phyloP scores from a whole-genome alignment of 2,888 invertebrate genomes.

The Agrypnus murinus region DNA sequence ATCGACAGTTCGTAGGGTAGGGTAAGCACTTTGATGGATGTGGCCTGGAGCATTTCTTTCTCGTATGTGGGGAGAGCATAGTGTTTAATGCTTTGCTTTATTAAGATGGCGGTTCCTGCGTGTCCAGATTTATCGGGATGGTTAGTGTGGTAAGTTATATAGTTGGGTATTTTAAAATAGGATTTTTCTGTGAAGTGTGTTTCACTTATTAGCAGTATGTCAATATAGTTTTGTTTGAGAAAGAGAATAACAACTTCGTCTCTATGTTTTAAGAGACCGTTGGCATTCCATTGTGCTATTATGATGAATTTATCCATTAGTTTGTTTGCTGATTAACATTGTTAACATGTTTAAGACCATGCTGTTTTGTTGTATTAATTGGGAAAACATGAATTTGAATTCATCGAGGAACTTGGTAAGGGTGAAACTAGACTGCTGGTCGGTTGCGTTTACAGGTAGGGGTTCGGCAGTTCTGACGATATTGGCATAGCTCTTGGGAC shows the following conservation, averaged over 20 bases:
- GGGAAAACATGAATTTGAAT: no score
- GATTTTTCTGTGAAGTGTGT: no score
- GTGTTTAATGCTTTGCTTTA: slow-evolving; percentile 24
- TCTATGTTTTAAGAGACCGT: slow-evolving; percentile 28
- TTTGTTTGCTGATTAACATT: no score
- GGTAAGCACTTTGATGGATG: slow-evolving; percentile 10
- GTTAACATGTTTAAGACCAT: slow-evolving; percentile 31
- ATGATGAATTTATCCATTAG: slow-evolving; percentile 24
- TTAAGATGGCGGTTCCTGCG: no score
- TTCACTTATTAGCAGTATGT: slow-evolving; percentile 22
- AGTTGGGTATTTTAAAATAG: slow-evolving; percentile 19
- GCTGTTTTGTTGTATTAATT: slow-evolving; percentile 40
- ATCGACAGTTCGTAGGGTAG: slow-evolving; percentile 11
- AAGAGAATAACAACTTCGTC: no score
- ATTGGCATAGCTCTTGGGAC: slow-evolving; percentile 5
- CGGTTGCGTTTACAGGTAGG: slow-evolving; percentile 23
- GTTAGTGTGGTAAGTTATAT: no score
- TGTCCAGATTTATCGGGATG: no score
- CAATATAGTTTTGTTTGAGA: slow-evolving; percentile 25
- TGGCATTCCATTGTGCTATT: slow-evolving; percentile 43
- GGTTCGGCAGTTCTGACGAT: slow-evolving; percentile 14
- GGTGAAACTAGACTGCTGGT: slow-evolving; percentile 3
- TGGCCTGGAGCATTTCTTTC: slow-evolving; percentile 25
- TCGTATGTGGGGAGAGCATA: slow-evolving; percentile 10
- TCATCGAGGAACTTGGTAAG: slow-evolving; percentile 28